Conservation (phyloP, 2,113 vertebrate species). For the Oryzias melastigma region DNA sequence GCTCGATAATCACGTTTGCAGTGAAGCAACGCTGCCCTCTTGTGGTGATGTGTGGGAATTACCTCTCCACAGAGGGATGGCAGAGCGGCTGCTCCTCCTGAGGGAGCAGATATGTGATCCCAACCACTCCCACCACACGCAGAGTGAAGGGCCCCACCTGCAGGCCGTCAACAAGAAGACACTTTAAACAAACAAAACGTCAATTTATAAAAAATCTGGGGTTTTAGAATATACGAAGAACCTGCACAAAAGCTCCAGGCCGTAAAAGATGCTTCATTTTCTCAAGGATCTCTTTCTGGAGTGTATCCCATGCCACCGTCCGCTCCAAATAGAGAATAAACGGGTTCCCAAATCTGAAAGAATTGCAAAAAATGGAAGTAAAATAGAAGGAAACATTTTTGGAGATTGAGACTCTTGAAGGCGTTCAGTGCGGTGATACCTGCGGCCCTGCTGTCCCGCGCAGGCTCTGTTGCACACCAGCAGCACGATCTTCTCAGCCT, state of each 20-base stretch:
- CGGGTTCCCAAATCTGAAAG: slow-evolving; percentile 89
- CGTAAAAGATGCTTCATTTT: slow-evolving; percentile 95
- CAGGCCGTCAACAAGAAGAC: neutral
- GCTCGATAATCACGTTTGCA: slow-evolving; percentile 5
- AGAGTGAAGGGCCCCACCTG: slow-evolving; percentile 94
- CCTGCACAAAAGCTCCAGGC: slow-evolving; percentile 90
- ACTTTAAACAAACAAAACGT: neutral
- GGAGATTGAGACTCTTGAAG: no score
- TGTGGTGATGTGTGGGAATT: slow-evolving; percentile 35
- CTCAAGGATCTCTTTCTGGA: slow-evolving; percentile 96
- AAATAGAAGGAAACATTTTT: neutral
- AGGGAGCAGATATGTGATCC: slow-evolving; percentile 95
- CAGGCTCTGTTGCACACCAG: slow-evolving; percentile 94
- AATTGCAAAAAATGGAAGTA: slow-evolving; percentile 11
- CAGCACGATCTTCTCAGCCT: slow-evolving; percentile 87
- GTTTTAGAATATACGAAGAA: slow-evolving; percentile 35
- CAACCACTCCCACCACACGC: slow-evolving; percentile 95
- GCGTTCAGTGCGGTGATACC: slow-evolving; percentile 70
- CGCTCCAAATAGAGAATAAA: slow-evolving; percentile 95
- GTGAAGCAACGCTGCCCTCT: slow-evolving; percentile 21
- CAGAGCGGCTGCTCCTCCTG: slow-evolving; percentile 95
- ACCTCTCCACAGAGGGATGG: slow-evolving; percentile 95
- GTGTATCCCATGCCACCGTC: slow-evolving; percentile 91
- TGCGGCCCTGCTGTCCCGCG: slow-evolving; percentile 92
- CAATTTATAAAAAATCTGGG: neutral